These are phyloP conservation scores for Psilanteris sp. DNA, from an alignment of 1,140 invertebrate genomes.

Conservation along the genomic window DNA sequence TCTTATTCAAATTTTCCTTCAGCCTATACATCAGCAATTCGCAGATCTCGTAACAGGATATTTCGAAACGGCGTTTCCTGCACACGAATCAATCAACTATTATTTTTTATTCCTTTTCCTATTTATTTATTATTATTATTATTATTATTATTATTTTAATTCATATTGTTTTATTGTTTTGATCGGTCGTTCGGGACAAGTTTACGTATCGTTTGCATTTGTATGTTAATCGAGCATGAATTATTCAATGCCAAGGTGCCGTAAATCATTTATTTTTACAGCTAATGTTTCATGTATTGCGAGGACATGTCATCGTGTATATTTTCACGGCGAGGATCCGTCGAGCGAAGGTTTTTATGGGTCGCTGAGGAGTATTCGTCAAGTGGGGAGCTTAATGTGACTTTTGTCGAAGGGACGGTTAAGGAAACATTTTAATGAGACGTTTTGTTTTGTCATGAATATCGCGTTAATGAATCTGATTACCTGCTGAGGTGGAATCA, in stretches of 20 bases:
- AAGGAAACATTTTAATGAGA: constrained; percentile 38
- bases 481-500: constrained; percentile 20
- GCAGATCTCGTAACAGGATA: too few species aligned
- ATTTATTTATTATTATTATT: too few species aligned
- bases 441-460: constrained; percentile 46
- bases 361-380: constrained; percentile 17
- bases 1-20: too few species aligned
- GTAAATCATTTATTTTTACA: constrained; percentile 46
- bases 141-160: too few species aligned
- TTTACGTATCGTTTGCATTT: constrained; percentile 15
- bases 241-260: constrained; percentile 14
- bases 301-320: constrained; percentile 32
- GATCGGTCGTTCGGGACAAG: constrained; percentile 7
- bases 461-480: constrained; percentile 48
- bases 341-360: constrained; percentile 11
- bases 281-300: constrained; percentile 29
- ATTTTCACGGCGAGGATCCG: constrained; percentile 12
- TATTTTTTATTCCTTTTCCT: too few species aligned
- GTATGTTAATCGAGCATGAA: constrained; percentile 41
- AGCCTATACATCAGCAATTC: too few species aligned
- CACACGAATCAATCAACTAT: too few species aligned
- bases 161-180: neutral
- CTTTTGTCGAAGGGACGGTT: constrained; percentile 1
- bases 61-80: too few species aligned
- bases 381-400: constrained; percentile 6